Evolutionary conservation across 2,797 vertebrate species (phyloP), one percentile per base, ranked within the genome.

Genomic region (Poecilia velifera): DNA sequence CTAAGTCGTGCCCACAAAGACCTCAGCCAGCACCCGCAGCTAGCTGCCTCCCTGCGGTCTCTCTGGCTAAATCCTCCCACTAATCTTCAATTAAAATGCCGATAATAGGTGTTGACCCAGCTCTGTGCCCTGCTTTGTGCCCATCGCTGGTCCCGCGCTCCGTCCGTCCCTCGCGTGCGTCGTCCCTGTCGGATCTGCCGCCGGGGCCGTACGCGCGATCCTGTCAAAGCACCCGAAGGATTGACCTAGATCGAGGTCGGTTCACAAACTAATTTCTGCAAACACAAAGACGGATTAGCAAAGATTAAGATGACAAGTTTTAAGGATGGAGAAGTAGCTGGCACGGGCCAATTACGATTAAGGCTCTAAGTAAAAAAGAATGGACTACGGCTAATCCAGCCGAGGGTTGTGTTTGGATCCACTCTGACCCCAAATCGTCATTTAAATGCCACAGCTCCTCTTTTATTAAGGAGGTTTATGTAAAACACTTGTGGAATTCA

Each of bases 291-390:
- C 81, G 93, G 93, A 95, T 96, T 95, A 95, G 87, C 75, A 31
- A 78, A 94, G 94, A 96, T 95, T 95, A 94, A 92, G 91, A 93
- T 94, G 93, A 95, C 92, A 94, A 89, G 89, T 89, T 94, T 93
- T 91, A n/a, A 85, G 92, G 91, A 91, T 86, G 88, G 91, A 91
- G 89, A 81, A 88, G 84, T 90, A 90, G 91, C 89, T 86, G 89
- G 88, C 90, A 90, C 78, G 83, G 92, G 94, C 94, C 93, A 95
- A 94, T 95, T 95, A 95, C 93, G 92, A 95, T 93, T 93, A 94
- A 88, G 88, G 86, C 73, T 86, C 82, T 76, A 76, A 89, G 88
- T 91, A 88, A 91, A 41, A 59, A 89, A 88, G 83, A 70, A 70
- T 82, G 81, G 86, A 86, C 89, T 84, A 79, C 85, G 75, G 79